These are phyloP conservation scores for Astreopora myriophthalma DNA, from an alignment of 64 coral and sea anemone species.

Conservation along the genomic window DNA sequence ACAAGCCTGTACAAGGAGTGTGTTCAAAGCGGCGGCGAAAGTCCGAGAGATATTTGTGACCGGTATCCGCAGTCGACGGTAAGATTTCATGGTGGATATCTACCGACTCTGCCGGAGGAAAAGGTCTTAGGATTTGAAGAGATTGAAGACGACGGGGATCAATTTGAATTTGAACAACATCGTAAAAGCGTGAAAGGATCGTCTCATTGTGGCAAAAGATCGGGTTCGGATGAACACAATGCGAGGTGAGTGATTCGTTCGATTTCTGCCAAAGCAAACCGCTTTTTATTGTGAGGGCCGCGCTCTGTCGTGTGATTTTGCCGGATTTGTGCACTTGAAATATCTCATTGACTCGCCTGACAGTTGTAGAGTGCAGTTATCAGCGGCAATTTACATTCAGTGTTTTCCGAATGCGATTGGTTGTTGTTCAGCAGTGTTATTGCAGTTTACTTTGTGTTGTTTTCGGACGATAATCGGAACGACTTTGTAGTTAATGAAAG, in stretches of 20 bases:
- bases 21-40: constrained; percentile 64
- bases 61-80: constrained; percentile 39
- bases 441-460: constrained; percentile 68
- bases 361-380: constrained; percentile 47
- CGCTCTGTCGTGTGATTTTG: neutral
- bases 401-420: constrained; percentile 61
- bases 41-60: constrained; percentile 65
- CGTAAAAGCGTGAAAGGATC: constrained; percentile 58
- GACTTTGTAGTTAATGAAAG: constrained; percentile 59
- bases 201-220: constrained; percentile 44
- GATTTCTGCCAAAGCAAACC: constrained; percentile 10
- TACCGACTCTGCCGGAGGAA: constrained; percentile 94
- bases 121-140: constrained; percentile 93
- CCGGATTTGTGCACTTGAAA: constrained; percentile 69
- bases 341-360: constrained; percentile 60
- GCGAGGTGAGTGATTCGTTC: constrained; percentile 59
- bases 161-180: constrained; percentile 85
- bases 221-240: constrained; percentile 69
- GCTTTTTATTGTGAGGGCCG: neutral
- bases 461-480: constrained; percentile 50
- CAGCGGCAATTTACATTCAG: constrained; percentile 68
- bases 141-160: constrained; percentile 84
- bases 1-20: constrained; percentile 72
- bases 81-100: constrained; percentile 85
- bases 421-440: constrained; percentile 73